Evolutionary conservation across 1,140 invertebrate species (phyloP).

Genomic region (Globodera ellingtonae): DNA sequence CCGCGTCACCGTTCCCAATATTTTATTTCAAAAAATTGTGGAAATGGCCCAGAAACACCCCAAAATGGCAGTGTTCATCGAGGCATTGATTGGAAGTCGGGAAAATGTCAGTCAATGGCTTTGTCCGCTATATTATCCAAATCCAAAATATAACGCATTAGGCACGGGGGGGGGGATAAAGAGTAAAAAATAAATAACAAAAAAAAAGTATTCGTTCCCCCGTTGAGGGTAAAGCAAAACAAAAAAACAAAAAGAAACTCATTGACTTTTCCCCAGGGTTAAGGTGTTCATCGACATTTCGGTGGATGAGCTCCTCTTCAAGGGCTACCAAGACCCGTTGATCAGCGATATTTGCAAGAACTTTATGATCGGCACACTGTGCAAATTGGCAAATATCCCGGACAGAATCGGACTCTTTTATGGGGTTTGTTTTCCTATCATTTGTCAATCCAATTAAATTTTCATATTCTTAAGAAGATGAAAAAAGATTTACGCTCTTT

Average conservation of each 20-base stretch:
- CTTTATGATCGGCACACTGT: slow-evolving; percentile 41
- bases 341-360: slow-evolving; percentile 46
- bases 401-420: slow-evolving; percentile 61
- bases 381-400: slow-evolving; percentile 50
- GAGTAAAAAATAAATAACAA: no score
- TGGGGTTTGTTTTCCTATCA: slow-evolving; percentile 41
- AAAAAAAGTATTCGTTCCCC: no score
- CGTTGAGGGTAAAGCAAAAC: no score
- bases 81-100: slow-evolving; percentile 40
- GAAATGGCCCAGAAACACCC: not conserved
- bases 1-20: slow-evolving; percentile 56
- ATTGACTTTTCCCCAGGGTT: not conserved
- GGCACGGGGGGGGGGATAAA: no score
- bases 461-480: slow-evolving; percentile 52
- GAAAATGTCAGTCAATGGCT: not conserved
- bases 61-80: slow-evolving; percentile 30
- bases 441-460: not conserved
- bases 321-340: slow-evolving; percentile 60
- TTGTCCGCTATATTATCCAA: not conserved
- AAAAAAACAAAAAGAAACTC: slow-evolving; percentile 19
- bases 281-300: slow-evolving; percentile 44
- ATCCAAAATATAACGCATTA: not conserved
- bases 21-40: slow-evolving; percentile 54
- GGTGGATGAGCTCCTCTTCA: slow-evolving; percentile 55
- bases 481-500: not conserved